These are phyloP conservation scores for Phorcus lineatus DNA, from an alignment of 2,888 invertebrate genomes.

Conservation along the genomic window DNA sequence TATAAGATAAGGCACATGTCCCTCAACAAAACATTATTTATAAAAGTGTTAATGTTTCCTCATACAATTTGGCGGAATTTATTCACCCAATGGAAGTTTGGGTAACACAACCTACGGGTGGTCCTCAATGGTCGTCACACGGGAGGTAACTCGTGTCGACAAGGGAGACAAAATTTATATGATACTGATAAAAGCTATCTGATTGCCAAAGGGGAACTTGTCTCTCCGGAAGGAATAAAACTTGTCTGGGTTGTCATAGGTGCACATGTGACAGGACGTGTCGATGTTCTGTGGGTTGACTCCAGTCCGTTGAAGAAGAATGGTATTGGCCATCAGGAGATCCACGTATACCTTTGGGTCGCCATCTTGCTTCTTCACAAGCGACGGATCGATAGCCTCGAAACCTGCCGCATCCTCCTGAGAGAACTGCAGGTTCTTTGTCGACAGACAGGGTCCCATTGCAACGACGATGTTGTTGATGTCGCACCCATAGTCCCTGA, in stretches of 20 bases:
- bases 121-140: not conserved
- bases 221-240: conserved; percentile 53
- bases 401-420: conserved; percentile 36
- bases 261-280: conserved; percentile 42
- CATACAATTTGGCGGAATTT: no score
- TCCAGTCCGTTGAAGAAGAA: conserved; percentile 47
- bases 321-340: conserved; percentile 47
- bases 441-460: conserved; percentile 51
- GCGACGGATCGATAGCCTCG: conserved; percentile 39
- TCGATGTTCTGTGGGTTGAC: conserved; percentile 50
- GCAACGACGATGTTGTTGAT: conserved; percentile 47
- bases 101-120: not conserved
- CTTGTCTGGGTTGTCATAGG: conserved; percentile 43
- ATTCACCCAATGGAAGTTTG: not conserved
- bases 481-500: conserved; percentile 39
- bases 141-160: not conserved
- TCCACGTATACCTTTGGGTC: conserved; percentile 37
- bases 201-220: conserved; percentile 57
- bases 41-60: no score
- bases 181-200: conserved; percentile 52
- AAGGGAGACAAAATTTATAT: conserved; percentile 18
- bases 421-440: conserved; percentile 42
- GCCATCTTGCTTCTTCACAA: conserved; percentile 26
- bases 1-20: no score
- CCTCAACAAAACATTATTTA: no score